Conservation (phyloP, 1,140 invertebrate species). For the Brachionus plicatilis region DNA sequence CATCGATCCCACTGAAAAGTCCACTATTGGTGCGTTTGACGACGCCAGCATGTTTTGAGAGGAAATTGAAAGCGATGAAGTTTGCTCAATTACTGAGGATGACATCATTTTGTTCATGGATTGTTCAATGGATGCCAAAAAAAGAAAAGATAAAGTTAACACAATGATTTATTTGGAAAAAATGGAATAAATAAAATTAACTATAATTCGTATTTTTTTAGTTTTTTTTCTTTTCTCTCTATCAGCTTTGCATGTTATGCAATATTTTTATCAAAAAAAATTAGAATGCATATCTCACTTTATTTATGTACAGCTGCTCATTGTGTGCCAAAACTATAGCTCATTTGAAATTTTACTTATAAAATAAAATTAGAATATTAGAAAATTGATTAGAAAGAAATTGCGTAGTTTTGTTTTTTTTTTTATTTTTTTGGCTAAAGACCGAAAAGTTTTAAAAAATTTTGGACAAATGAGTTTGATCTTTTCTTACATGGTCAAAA, state of each 20-base stretch:
- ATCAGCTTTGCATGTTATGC: not conserved
- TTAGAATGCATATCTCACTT: not conserved
- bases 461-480: too few species aligned
- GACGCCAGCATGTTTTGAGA: not conserved
- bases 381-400: not conserved
- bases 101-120: not conserved
- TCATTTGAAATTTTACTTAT: too few species aligned
- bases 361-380: not conserved
- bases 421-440: too few species aligned
- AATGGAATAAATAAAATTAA: not conserved
- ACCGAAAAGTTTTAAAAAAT: too few species aligned
- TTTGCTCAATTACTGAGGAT: slow-evolving; percentile 19
- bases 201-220: not conserved
- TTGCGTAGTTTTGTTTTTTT: not conserved
- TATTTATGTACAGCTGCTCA: not conserved
- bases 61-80: slow-evolving; percentile 1
- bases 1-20: slow-evolving; percentile 40
- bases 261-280: not conserved
- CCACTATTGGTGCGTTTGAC: not conserved
- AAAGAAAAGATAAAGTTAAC: not conserved
- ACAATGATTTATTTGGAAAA: not conserved
- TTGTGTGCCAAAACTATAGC: not conserved
- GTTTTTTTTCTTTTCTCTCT: not conserved
- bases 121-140: not conserved
- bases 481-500: too few species aligned